Evolutionary conservation across 2,797 vertebrate genomes (phyloP).

Genomic region (Coccyzus lansbergi): DNA sequence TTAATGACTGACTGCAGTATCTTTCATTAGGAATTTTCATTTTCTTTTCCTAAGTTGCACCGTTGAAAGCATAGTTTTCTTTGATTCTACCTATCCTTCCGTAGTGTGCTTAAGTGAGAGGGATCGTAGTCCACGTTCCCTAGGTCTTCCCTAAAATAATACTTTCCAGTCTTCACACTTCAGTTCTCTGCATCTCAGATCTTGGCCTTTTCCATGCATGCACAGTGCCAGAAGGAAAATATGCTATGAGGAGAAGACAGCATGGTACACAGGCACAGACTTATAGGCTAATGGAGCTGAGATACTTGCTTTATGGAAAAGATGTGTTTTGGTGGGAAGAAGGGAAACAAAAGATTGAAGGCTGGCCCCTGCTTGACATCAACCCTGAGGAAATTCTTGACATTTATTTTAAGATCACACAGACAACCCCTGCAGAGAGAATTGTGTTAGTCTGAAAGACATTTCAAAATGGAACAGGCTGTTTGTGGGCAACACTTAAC

Average conservation of each 20-base stretch:
- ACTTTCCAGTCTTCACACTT: background rate
- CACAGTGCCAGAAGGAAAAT: background rate
- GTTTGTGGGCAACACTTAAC: background rate
- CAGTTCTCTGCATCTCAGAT: background rate
- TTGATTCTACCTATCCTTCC: background rate
- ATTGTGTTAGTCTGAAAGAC: background rate
- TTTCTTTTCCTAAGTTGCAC: background rate
- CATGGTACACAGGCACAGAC: background rate
- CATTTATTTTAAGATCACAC: background rate
- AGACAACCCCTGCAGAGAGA: background rate
- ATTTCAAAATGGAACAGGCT: background rate
- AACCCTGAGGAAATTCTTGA: background rate
- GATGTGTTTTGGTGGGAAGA: background rate
- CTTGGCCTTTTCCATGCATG: background rate
- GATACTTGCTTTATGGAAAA: background rate
- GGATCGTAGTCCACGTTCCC: background rate
- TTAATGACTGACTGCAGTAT: background rate
- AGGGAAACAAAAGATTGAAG: background rate
- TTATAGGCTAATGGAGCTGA: background rate
- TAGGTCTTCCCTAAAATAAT: background rate
- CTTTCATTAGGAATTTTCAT: background rate
- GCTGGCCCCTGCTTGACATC: background rate
- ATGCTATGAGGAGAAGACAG: background rate
- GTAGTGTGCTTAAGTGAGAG: background rate
- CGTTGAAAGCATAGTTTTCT: background rate